These are phyloP conservation scores for Griposia aprilina DNA, from an alignment of 2,888 invertebrate species.

Conservation along the genomic window DNA sequence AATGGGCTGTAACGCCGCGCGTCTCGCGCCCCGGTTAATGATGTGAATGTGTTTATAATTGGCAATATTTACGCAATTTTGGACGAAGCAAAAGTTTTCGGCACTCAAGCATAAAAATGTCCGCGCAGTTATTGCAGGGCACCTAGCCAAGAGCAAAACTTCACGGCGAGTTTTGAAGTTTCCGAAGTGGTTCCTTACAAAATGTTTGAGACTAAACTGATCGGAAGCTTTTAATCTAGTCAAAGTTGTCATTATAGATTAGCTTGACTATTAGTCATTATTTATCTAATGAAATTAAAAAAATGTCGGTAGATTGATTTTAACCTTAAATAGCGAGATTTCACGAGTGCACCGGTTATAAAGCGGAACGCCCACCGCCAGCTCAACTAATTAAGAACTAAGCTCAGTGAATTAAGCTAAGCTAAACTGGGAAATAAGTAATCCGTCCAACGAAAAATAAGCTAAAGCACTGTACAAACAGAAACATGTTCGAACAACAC, in stretches of 20 bases:
- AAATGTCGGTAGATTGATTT: neutral
- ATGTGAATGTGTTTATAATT: neutral
- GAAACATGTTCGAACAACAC: too few relatives aligned
- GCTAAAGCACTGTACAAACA: too few relatives aligned
- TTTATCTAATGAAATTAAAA: too few relatives aligned
- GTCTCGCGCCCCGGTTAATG: too few relatives aligned
- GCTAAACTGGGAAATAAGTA: too few relatives aligned
- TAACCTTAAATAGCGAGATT: neutral
- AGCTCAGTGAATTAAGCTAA: too few relatives aligned
- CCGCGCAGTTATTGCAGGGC: neutral
- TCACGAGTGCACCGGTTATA: neutral
- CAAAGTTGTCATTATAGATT: neutral
- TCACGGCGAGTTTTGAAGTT: neutral
- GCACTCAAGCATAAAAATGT: neutral
- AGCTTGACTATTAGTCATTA: too few relatives aligned
- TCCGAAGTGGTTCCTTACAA: neutral
- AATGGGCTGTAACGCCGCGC: neutral
- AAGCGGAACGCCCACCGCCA: too few relatives aligned
- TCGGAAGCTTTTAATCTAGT: neutral
- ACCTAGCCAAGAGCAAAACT: neutral
- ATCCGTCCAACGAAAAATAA: too few relatives aligned
- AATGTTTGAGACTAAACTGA: neutral
- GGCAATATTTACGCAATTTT: neutral
- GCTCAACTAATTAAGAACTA: too few relatives aligned
- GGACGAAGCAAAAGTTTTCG: neutral